These are phyloP conservation scores for Idaea aversata DNA, from an alignment of 2,888 invertebrate genomes.

Conservation along the genomic window DNA sequence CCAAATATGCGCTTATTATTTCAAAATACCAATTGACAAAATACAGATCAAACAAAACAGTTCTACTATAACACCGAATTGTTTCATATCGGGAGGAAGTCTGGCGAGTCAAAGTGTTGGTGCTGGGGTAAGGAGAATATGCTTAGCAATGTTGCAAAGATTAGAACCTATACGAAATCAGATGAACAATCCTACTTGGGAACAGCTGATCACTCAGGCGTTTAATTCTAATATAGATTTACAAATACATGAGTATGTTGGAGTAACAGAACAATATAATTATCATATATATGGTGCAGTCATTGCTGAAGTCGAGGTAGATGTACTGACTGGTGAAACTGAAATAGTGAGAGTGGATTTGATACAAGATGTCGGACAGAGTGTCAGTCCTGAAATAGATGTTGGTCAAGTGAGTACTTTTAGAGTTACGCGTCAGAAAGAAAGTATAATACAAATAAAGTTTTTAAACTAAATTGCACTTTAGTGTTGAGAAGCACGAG, in stretches of 20 bases:
- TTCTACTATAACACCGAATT: conserved; percentile 82
- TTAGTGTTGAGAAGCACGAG: background rate
- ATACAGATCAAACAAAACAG: conserved; percentile 83
- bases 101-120: conserved; percentile 83
- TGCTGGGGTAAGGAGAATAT: conserved; percentile 74
- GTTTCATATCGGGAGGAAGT: conserved; percentile 82
- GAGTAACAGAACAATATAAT: conserved; percentile 32
- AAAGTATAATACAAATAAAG: too few relatives aligned
- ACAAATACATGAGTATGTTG: conserved; percentile 44
- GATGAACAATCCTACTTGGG: conserved; percentile 67
- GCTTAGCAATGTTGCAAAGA: conserved; percentile 64
- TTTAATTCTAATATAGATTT: conserved; percentile 45
- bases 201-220: conserved; percentile 70
- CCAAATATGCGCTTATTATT: conserved; percentile 82
- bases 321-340: conserved; percentile 85
- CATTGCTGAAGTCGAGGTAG: conserved; percentile 84
- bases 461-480: background rate
- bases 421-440: too few relatives aligned
- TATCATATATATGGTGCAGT: conserved; percentile 75
- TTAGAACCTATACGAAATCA: conserved; percentile 61
- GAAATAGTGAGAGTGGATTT: conserved; percentile 81
- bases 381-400: conserved; percentile 83
- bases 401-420: conserved; percentile 79
- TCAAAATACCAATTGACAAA: conserved; percentile 82
- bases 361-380: conserved; percentile 83